Conservation (phyloP, 2,888 invertebrate species). For the Adelphocoris suturalis region DNA sequence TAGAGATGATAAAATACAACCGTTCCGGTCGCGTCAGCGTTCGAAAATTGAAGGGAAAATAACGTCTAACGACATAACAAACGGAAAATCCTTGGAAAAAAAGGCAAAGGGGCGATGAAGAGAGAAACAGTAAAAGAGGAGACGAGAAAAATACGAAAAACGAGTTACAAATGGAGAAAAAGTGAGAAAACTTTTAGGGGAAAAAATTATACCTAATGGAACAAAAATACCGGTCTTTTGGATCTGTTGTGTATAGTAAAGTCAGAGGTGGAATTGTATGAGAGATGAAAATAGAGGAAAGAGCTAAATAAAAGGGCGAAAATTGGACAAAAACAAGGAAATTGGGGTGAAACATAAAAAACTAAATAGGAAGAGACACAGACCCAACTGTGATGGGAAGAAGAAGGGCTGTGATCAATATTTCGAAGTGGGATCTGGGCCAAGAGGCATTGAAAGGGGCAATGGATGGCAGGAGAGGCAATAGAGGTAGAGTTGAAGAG, state of each 20-base stretch:
- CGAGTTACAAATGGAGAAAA: neutral
- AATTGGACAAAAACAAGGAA: neutral
- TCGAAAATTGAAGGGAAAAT: neutral
- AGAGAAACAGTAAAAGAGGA: neutral
- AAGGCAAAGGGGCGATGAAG: too few relatives aligned
- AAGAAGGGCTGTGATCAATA: conserved; percentile 37
- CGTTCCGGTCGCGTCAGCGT: neutral
- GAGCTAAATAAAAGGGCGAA: neutral
- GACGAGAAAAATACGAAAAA: neutral
- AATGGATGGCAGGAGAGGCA: neutral
- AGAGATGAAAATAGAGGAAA: neutral
- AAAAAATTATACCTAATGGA: neutral
- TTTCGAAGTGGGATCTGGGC: conserved; percentile 49
- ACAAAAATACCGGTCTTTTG: neutral
- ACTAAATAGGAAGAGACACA: neutral
- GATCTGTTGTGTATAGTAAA: neutral
- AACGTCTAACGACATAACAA: neutral
- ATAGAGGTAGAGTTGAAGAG: neutral
- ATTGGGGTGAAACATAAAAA: neutral
- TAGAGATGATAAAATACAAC: neutral
- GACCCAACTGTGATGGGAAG: neutral
- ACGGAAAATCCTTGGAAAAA: neutral
- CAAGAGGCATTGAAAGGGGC: conserved; percentile 45
- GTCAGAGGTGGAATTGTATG: neutral
- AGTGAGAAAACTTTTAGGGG: neutral